Evolutionary conservation across 2,797 vertebrate species (phyloP).

Genomic region (Tadarida brasiliensis): DNA sequence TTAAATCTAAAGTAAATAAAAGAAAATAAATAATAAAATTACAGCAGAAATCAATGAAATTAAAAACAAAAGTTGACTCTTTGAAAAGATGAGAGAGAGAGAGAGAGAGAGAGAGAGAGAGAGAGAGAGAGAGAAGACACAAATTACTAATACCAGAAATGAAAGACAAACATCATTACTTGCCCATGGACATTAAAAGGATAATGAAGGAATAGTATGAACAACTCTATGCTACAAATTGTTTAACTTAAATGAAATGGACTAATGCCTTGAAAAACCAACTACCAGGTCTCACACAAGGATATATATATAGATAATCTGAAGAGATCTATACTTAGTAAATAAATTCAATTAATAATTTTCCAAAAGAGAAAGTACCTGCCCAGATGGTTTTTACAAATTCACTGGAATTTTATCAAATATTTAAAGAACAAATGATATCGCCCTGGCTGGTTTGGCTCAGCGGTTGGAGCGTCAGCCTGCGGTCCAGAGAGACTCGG

Average conservation of each 20-base stretch:
- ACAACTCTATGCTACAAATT: not conserved
- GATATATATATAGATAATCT: not conserved
- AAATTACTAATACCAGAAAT: not conserved
- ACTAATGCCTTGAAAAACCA: not conserved
- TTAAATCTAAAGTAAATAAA: not conserved
- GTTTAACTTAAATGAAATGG: not conserved
- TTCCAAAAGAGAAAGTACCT: not conserved
- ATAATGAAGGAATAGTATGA: not conserved
- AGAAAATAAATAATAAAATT: conserved; percentile 11
- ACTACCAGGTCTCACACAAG: not conserved
- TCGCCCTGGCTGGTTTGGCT: too few relatives aligned
- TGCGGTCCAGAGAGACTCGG: too few relatives aligned
- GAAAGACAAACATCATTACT: not conserved
- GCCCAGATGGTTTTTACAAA: not conserved
- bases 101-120: not conserved
- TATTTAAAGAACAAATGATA: not conserved
- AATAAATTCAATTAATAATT: not conserved
- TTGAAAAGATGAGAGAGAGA: not conserved
- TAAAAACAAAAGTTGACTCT: not conserved
- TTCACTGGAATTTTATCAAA: not conserved
- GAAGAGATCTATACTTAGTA: not conserved
- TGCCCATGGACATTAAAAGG: not conserved
- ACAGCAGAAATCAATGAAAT: not conserved
- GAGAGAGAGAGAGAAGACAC: not conserved
- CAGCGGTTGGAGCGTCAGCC: too few relatives aligned